Evolutionary conservation across 2,797 vertebrate genomes (phyloP).

Genomic region (Todus mexicanus): DNA sequence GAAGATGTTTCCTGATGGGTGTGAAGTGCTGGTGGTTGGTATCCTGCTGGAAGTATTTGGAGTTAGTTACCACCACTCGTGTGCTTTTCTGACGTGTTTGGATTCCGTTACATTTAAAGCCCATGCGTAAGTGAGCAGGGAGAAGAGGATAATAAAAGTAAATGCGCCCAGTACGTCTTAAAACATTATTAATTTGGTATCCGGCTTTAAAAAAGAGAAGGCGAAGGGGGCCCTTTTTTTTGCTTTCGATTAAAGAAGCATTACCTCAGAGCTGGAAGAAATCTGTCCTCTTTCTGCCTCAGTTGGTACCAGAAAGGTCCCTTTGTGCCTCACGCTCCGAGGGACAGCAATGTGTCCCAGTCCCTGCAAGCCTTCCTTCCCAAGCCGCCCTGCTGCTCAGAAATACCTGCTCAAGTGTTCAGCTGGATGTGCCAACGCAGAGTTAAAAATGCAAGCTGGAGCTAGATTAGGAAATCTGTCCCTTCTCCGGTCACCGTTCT

Average conservation of each 20-base stretch:
- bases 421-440: neutral
- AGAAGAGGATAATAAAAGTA: neutral
- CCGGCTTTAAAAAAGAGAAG: neutral
- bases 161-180: neutral
- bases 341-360: neutral
- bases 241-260: neutral
- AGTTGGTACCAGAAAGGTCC: neutral
- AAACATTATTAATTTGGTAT: neutral
- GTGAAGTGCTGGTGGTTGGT: neutral
- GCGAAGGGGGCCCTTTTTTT: neutral
- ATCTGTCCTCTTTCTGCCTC: neutral
- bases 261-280: slow-evolving; percentile 20
- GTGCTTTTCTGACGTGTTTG: neutral
- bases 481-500: neutral
- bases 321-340: neutral
- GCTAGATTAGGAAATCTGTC: neutral
- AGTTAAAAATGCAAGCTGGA: neutral
- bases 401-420: neutral
- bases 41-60: neutral
- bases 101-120: neutral
- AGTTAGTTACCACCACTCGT: neutral
- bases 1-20: neutral
- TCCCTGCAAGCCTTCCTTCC: neutral
- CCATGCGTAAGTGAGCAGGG: neutral
- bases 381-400: neutral